Evolutionary conservation across 2,888 invertebrate genomes (phyloP), one percentile per base, ranked within the genome.

Genomic region (Oscheius myriophilus): DNA sequence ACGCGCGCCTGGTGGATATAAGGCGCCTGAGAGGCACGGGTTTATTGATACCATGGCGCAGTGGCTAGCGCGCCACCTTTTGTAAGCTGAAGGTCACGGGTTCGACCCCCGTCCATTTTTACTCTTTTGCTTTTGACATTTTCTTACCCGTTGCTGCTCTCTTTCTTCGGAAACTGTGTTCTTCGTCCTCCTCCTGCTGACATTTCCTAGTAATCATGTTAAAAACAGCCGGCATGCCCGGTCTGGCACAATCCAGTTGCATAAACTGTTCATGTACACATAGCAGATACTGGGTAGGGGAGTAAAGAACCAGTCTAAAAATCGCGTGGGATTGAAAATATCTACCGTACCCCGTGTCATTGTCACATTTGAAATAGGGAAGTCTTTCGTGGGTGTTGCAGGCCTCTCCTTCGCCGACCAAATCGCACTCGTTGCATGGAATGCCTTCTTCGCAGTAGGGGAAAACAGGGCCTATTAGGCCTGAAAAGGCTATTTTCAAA

Each of bases 401-500:
- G 14, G 76, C 11, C 18, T 79, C 66, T 11, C 77, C 75, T 1
- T 65, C 63, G 7, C 53, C 26, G 14, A 78, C 67, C 9, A 82
- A 65, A 46, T 81, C 77, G 49, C 81, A 81, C 45, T 81, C 79
- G 11, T 72, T 69, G 43, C 81, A 81, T 23, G 65, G 62, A 1
- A 69, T 57, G 16, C 73, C 80, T 57, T 78, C 78, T 63, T 81
- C 79, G 59, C 81, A 81, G 57, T 81, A 81, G 52, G 16, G 25
- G n/a, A 18, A 23, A 49, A 41, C 39, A 39, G 12, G 26, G 1
- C 33, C 6, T 41, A 18, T n/a, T 3, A 45, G 16, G 46, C 16
- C 39, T 18, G n/a, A 41, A 57, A 57, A 39, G 42, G 41, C 39
- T 41, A 21, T 21, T 52, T 52, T 6, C 4, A 7, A 52, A 21